Evolutionary conservation across 2,888 invertebrate genomes (phyloP).

Genomic region (Antitype chi): DNA sequence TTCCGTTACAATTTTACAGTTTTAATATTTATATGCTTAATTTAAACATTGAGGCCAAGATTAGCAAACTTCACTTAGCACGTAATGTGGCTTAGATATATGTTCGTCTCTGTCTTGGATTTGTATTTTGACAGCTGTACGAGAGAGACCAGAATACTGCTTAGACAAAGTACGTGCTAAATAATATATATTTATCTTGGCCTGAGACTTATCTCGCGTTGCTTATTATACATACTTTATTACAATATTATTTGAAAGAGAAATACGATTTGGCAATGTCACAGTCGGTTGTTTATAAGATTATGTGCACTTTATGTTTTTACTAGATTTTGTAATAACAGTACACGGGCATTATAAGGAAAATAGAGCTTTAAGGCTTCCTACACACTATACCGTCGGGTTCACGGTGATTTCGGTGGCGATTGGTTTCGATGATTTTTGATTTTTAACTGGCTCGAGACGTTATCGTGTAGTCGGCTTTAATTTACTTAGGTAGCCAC

Average conservation of each 20-base stretch:
- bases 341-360: no score
- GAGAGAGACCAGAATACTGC: neutral
- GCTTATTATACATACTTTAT: slow-evolving; percentile 35
- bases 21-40: slow-evolving; percentile 39
- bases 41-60: slow-evolving; percentile 24
- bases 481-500: no score
- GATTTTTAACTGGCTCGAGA: no score
- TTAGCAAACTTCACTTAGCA: neutral
- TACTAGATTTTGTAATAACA: no score
- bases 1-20: slow-evolving; percentile 57
- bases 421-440: no score
- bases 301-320: slow-evolving; percentile 13
- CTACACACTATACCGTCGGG: no score
- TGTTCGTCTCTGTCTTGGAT: neutral
- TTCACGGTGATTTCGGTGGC: no score
- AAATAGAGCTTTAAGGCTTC: no score
- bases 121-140: neutral
- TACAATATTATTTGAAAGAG: slow-evolving; percentile 54
- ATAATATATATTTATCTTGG: neutral
- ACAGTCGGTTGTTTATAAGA: slow-evolving; percentile 40
- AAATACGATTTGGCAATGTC: slow-evolving; percentile 60
- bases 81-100: neutral
- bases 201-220: slow-evolving; percentile 19
- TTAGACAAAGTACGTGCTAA: neutral
- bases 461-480: no score